These are phyloP conservation scores for Paedocypris micromegethes DNA, from an alignment of 2,797 vertebrate species.

Conservation along the genomic window DNA sequence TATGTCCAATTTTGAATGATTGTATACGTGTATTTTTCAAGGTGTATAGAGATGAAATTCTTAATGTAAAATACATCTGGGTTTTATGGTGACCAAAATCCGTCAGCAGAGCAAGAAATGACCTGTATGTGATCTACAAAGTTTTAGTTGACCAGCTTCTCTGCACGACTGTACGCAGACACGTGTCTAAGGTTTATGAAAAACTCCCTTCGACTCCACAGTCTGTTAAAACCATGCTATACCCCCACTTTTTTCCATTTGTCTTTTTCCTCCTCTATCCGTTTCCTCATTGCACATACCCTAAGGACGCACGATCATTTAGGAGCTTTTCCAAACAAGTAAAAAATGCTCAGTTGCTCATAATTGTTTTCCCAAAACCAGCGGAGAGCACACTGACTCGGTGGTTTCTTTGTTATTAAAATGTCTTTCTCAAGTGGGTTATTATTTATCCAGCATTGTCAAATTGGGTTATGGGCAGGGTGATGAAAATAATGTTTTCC, in stretches of 20 bases:
- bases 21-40: slow-evolving; percentile 16
- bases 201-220: slow-evolving; percentile 16
- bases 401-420: not conserved
- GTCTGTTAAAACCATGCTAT: slow-evolving; percentile 25
- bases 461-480: no score
- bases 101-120: slow-evolving; percentile 13
- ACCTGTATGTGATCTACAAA: slow-evolving; percentile 29
- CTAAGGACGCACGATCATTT: slow-evolving; percentile 34
- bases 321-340: slow-evolving; percentile 43
- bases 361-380: slow-evolving; percentile 48
- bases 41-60: slow-evolving; percentile 8
- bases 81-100: slow-evolving; percentile 18
- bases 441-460: no score
- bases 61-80: slow-evolving; percentile 1
- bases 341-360: slow-evolving; percentile 44
- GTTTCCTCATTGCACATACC: slow-evolving; percentile 28
- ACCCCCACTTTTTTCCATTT: slow-evolving; percentile 5
- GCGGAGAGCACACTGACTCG: slow-evolving; percentile 5
- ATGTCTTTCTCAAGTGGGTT: not conserved
- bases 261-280: slow-evolving; percentile 25
- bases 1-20: not conserved
- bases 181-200: slow-evolving; percentile 26
- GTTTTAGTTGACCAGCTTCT: slow-evolving; percentile 18
- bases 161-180: slow-evolving; percentile 27
- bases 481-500: no score